Conservation (phyloP, 1,140 invertebrate species). For the Procambarus virginalis region DNA sequence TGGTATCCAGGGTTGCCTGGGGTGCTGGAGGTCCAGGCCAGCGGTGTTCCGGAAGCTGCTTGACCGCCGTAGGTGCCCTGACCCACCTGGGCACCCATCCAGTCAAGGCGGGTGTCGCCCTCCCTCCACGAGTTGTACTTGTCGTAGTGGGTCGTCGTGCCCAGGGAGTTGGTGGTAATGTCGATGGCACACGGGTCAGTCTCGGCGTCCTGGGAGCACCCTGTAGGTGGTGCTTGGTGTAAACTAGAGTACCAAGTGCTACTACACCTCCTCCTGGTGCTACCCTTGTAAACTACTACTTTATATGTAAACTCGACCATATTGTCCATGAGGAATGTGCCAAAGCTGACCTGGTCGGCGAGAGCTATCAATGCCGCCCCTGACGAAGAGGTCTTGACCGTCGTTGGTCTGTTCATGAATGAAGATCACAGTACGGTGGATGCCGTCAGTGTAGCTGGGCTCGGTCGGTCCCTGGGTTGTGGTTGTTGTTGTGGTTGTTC, state of each 20-base stretch:
- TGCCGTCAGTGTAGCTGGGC: constrained; percentile 69
- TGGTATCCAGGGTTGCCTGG: constrained; percentile 72
- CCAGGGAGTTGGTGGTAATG: constrained; percentile 72
- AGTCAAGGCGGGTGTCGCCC: constrained; percentile 75
- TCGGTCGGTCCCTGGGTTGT: constrained; percentile 65
- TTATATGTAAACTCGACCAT: no score
- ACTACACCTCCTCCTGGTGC: no score
- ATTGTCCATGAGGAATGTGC: no score
- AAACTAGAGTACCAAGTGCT: no score
- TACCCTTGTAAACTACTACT: no score
- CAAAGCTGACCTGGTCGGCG: constrained; percentile 64
- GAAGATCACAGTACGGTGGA: constrained; percentile 74
- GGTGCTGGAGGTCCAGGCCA: constrained; percentile 75
- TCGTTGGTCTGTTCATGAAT: constrained; percentile 73
- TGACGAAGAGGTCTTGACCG: constrained; percentile 76
- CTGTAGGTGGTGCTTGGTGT: constrained; percentile 63
- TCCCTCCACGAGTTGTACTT: constrained; percentile 74
- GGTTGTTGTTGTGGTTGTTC: neutral
- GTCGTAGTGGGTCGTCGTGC: constrained; percentile 72
- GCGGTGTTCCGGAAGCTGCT: constrained; percentile 74
- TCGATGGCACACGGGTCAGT: constrained; percentile 74
- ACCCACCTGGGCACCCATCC: constrained; percentile 74
- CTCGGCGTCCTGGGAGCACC: constrained; percentile 49
- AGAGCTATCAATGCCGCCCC: constrained; percentile 74
- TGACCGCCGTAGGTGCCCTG: constrained; percentile 73